A percentile compares a stretch with the other conserved stretches of the same genome.
phyloP scores from a whole-genome alignment of 2,113 vertebrate species.

The Phylloscopus whistleri region DNA sequence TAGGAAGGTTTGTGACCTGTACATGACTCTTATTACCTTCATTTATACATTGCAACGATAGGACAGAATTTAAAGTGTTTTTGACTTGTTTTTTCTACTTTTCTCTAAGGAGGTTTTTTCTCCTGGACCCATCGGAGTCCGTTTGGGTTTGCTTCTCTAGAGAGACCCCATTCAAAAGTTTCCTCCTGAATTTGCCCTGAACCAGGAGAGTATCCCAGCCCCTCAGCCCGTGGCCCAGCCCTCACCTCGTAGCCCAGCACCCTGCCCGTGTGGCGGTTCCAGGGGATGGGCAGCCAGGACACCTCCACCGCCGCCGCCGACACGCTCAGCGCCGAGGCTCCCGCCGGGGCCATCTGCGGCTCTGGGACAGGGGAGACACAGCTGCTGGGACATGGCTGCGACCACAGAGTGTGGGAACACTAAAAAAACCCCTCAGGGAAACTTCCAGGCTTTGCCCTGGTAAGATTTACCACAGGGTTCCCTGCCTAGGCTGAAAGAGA shows the following conservation, averaged over 20 bases:
- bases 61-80: neutral
- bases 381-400: neutral
- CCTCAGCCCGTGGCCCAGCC: neutral
- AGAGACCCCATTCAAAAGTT: neutral
- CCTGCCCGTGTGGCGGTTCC: slow-evolving; percentile 74
- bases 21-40: neutral
- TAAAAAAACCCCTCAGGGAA: too few relatives aligned
- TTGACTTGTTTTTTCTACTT: neutral
- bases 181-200: neutral
- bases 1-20: neutral
- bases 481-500: too few relatives aligned
- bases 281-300: slow-evolving; percentile 81
- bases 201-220: too few relatives aligned
- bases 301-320: slow-evolving; percentile 84
- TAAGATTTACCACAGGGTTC: too few relatives aligned
- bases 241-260: slow-evolving; percentile 87
- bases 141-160: neutral
- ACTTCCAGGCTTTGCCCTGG: too few relatives aligned
- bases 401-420: neutral
- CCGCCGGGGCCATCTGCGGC: slow-evolving; percentile 76
- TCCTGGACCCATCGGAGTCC: neutral
- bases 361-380: slow-evolving; percentile 66
- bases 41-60: neutral
- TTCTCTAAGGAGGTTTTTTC: neutral
- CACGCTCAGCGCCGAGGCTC: slow-evolving; percentile 69